These are phyloP conservation scores for Penaeus chinensis DNA, from an alignment of 1,140 invertebrate genomes.

Conservation along the genomic window DNA sequence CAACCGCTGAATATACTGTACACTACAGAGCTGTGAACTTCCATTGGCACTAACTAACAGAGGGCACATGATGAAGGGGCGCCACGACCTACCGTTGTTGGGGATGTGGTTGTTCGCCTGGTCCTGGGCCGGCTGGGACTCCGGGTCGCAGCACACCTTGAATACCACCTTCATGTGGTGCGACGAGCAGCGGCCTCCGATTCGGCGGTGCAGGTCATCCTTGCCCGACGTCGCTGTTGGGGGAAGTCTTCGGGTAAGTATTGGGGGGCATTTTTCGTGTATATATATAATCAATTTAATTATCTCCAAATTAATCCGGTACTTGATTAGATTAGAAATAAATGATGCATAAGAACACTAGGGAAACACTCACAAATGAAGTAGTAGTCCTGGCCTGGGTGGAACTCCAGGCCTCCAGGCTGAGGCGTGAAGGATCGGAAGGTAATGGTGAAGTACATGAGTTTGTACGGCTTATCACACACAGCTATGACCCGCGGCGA, in stretches of 20 bases:
- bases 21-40: too few relatives aligned
- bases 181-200: conserved; percentile 88
- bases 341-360: not conserved
- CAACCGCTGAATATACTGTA: too few relatives aligned
- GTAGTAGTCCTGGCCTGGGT: conserved; percentile 94
- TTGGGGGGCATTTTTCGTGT: not conserved
- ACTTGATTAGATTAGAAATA: too few relatives aligned
- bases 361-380: conserved; percentile 84
- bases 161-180: conserved; percentile 97
- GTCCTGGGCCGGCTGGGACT: conserved; percentile 36
- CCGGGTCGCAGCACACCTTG: conserved; percentile 75
- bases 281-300: not conserved
- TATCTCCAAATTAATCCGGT: not conserved
- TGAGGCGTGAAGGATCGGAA: conserved; percentile 96
- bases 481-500: conserved; percentile 92
- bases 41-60: too few relatives aligned
- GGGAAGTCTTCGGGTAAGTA: conserved; percentile 5
- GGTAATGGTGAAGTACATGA: conserved; percentile 96
- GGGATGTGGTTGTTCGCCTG: conserved; percentile 55
- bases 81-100: conserved; percentile 44
- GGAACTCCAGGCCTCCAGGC: conserved; percentile 92
- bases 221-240: conserved; percentile 84
- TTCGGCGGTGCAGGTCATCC: conserved; percentile 88
- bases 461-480: conserved; percentile 93
- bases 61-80: too few relatives aligned